phyloP scores from a whole-genome alignment of 1,140 invertebrate genomes.

The Bathynomus jamesi region DNA sequence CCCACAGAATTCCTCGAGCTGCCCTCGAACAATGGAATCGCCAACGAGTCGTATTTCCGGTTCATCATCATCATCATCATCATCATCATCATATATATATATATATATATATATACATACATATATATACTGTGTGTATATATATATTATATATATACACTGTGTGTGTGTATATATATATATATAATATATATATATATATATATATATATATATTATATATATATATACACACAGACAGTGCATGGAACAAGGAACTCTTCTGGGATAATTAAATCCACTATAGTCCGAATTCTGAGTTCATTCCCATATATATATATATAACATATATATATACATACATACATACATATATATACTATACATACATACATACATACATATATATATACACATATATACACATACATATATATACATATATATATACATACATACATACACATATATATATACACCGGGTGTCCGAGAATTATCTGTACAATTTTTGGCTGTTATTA shows the following conservation, averaged over 20 bases:
- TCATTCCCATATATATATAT: no score
- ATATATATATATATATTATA: background rate
- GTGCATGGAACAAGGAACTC: no score
- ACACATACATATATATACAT: background rate
- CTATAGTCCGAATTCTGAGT: no score
- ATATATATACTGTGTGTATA: background rate
- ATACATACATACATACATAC: background rate
- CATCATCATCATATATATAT: background rate
- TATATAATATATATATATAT: background rate
- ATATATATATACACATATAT: background rate
- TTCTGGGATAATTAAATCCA: no score
- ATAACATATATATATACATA: constrained; percentile 7
- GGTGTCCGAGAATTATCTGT: background rate
- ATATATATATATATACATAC: background rate
- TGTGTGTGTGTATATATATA: background rate
- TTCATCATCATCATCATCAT: background rate
- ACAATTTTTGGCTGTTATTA: background rate
- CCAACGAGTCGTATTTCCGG: no score
- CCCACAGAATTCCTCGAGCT: no score
- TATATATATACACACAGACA: background rate
- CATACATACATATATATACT: constrained; percentile 23
- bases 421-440: background rate
- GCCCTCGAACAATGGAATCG: no score
- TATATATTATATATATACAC: background rate
- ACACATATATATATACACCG: background rate